Percentiles rank a stretch among this genome's conserved stretches.
Conservation (phyloP, 2,888 invertebrate genomes). For the Orchestes rusci region DNA sequence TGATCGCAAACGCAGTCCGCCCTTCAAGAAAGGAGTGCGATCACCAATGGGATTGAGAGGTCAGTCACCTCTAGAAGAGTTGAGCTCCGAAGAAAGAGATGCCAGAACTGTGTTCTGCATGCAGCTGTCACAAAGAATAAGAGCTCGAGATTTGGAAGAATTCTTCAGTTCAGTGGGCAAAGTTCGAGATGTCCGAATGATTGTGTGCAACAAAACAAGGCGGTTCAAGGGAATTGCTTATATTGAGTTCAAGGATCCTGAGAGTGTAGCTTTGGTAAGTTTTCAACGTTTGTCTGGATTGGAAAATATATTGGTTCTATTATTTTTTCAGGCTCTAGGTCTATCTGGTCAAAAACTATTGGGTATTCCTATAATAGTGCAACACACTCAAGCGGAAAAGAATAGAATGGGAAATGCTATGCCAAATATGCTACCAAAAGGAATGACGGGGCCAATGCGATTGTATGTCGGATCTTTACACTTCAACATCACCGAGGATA, state of each 20-base stretch:
- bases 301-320: no score
- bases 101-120: slow-evolving; percentile 98
- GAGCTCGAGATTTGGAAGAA: slow-evolving; percentile 92
- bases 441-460: slow-evolving; percentile 90
- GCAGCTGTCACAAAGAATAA: slow-evolving; percentile 92
- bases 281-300: no score
- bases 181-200: slow-evolving; percentile 95
- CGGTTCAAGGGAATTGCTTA: slow-evolving; percentile 99
- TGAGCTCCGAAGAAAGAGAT: slow-evolving; percentile 96
- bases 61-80: slow-evolving; percentile 58
- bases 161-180: slow-evolving; percentile 99
- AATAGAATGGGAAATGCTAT: slow-evolving; percentile 85
- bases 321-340: slow-evolving; percentile 78
- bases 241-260: slow-evolving; percentile 97
- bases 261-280: slow-evolving; percentile 88
- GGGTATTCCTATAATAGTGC: slow-evolving; percentile 95
- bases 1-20: slow-evolving; percentile 10
- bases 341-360: slow-evolving; percentile 91
- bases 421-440: slow-evolving; percentile 78
- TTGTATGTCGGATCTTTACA: slow-evolving; percentile 96
- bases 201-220: slow-evolving; percentile 97
- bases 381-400: slow-evolving; percentile 94
- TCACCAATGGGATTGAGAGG: slow-evolving; percentile 45
- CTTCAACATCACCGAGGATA: slow-evolving; percentile 98
- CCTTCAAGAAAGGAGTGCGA: slow-evolving; percentile 22